Evolutionary conservation across 2,113 vertebrate species (phyloP), one percentile per base, ranked within the genome.

Genomic region (Tachysurus fulvidraco): DNA sequence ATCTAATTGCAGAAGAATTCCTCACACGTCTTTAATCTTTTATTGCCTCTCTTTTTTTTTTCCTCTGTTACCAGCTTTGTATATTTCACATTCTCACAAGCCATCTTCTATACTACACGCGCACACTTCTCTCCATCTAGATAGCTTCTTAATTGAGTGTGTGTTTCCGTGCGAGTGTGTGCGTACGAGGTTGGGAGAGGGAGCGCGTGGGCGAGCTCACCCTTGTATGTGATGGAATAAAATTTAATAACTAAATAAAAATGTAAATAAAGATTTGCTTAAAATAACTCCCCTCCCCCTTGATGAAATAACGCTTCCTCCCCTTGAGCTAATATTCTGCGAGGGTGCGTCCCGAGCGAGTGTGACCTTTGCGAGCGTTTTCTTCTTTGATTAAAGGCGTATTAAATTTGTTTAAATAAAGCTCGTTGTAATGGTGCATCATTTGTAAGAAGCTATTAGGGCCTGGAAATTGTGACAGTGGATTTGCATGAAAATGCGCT

Each of bases 321-420:
- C 95, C 95, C 96, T 96, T 95, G 94, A 98, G 96, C 97, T 97
- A 97, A 98, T 97, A 97, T 96, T 95, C 96, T 95, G 96, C 96
- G 96, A 96, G 95, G 96, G 95, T 96, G 95, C 95, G 95, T 95
- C 96, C 95, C 95, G 79, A 94, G 96, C 95, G 95, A 96, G 95
- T 96, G 96, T 99, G 98, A 99, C 98, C 98, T 99, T 80, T 99
- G 96, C 96, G 97, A 97, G 98, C 96, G 94, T 96, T 97, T 95
- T 97, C 96, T 93, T 95, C 96, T 95, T 99, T 99, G 98, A 99
- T 99, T 99, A 99, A 99, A 99, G 97, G 97, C 97, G 96, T 98
- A 98, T 99, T 99, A 99, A 98, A 99, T 99, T 98, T 99, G 98
- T 99, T 99, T 99, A 98, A 99, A 99, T 99, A 99, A 99, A 99